A percentile compares a stretch with the other conserved stretches of the same genome.
Conservation (phyloP, 2,797 vertebrate species). For the Leptodactylus fallax region DNA sequence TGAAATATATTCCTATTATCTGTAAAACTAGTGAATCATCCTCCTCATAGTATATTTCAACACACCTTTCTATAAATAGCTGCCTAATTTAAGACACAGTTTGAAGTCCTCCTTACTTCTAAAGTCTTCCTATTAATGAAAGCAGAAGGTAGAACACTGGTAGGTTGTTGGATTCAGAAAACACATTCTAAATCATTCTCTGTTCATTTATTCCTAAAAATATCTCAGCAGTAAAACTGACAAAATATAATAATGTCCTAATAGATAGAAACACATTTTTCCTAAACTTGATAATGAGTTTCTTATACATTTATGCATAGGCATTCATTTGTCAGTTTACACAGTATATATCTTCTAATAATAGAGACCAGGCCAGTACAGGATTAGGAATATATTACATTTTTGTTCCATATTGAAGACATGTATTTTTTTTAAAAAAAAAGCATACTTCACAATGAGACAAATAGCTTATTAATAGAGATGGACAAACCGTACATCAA, state of each 20-base stretch:
- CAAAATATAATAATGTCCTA: constrained; percentile 50
- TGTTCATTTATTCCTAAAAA: constrained; percentile 44
- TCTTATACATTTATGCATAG: constrained; percentile 49
- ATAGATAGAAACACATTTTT: constrained; percentile 40
- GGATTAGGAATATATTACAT: not conserved
- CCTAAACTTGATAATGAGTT: constrained; percentile 19
- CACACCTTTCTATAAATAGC: constrained; percentile 51
- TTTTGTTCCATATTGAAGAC: constrained; percentile 7
- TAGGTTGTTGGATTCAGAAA: constrained; percentile 18
- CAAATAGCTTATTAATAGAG: not conserved
- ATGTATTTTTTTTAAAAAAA: not conserved
- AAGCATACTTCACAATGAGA: not conserved
- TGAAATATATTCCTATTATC: constrained; percentile 13
- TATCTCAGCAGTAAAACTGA: constrained; percentile 32
- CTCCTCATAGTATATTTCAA: constrained; percentile 35
- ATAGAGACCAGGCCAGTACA: not conserved
- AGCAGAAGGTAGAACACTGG: constrained; percentile 31
- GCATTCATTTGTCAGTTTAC: constrained; percentile 13
- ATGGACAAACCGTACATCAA: no score
- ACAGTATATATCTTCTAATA: constrained; percentile 29
- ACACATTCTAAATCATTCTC: constrained; percentile 44
- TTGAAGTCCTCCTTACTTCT: constrained; percentile 34
- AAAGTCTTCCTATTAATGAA: constrained; percentile 36
- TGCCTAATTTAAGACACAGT: constrained; percentile 56
- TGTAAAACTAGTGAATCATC: constrained; percentile 28